Base-by-base conservation (phyloP, 2,113 vertebrate species). In the Erythrocebus patas region DNA sequence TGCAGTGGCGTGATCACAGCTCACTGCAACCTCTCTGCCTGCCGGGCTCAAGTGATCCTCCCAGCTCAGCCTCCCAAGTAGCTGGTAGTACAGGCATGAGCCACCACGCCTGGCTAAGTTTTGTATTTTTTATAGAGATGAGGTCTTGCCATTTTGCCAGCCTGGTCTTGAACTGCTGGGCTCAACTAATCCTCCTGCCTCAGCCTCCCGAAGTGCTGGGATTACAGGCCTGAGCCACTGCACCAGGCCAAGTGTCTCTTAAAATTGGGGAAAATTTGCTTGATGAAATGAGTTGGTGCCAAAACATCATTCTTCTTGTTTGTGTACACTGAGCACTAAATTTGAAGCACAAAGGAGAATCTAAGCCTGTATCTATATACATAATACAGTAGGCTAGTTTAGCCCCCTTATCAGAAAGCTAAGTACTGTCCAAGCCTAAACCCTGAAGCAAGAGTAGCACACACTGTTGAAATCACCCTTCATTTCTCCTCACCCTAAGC, bases 241-340 rank as follows among this genome's bases (percentile, higher is more conserved):
- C 27, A 64, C 27, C 61, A 32, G 12, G 61, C 61, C 61, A 30
- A 50, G 8, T 96, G 2, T 95, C 76, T 94, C 38, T 95, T 97
- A 90, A 84, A 85, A 61, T 78, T 64, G 78, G 81, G 78, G 94
- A 75, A 68, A 66, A 82, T 93, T 89, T 93, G 50, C 17, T 93
- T 95, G 59, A 76, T 97, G 55, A 92, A 94, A 81, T 92, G 32
- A 81, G 23, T 61, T 78, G 30, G 52, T 97, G 22, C 14, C 90
- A 59, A 87, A 70, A 76, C n/a, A 70, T 22, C 76, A 75, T 95
- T 90, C 13, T 6, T 94, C 27, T 25, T 45, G 0, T 81, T 59
- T 91, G 55, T 96, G n/a, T 84, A n/a, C 3, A 57, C 43, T 57
- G 79, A 93, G 13, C n/a, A 66, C 22, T 87, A 72, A 16, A 52